Evolutionary conservation across 2,888 invertebrate species (phyloP).

Genomic region (Acanthacorydalis orientalis): DNA sequence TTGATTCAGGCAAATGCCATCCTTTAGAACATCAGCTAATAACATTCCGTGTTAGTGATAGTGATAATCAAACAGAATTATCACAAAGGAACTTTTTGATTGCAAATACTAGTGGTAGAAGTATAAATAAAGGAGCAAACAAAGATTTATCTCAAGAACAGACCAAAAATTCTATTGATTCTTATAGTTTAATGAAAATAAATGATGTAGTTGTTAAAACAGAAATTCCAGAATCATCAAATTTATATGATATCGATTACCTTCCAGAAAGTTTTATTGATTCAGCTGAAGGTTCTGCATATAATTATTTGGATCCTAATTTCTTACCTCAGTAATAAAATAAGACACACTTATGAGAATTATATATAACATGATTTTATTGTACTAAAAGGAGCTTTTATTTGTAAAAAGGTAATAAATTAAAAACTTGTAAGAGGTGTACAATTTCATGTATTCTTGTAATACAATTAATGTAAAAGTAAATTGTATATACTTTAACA

Average conservation of each 20-base stretch:
- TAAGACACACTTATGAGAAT: constrained; percentile 2
- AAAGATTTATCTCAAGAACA: too few relatives aligned
- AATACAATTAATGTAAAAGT: too few relatives aligned
- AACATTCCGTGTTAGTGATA: constrained; percentile 14
- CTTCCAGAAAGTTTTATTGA: constrained; percentile 10
- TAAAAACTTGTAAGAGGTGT: too few relatives aligned
- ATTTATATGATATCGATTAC: constrained; percentile 1
- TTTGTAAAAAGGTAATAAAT: background rate
- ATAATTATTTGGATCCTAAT: constrained; percentile 16
- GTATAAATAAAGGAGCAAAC: too few relatives aligned
- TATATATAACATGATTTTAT: background rate
- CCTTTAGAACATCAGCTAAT: constrained; percentile 27
- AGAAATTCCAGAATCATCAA: too few relatives aligned
- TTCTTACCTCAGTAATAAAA: constrained; percentile 11
- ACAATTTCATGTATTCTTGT: too few relatives aligned
- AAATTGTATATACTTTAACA: too few relatives aligned
- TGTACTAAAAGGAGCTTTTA: background rate
- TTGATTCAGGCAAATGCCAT: constrained; percentile 28
- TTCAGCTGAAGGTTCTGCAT: constrained; percentile 7
- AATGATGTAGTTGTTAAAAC: too few relatives aligned
- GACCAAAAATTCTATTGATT: too few relatives aligned
- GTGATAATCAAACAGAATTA: background rate
- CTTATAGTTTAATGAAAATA: too few relatives aligned
- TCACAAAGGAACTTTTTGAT: constrained; percentile 8
- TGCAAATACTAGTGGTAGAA: background rate